A percentile compares a stretch with the other conserved stretches of the same genome.
Evolutionary conservation across 2,797 vertebrate species (phyloP).

Genomic region (Alcedo atthis): DNA sequence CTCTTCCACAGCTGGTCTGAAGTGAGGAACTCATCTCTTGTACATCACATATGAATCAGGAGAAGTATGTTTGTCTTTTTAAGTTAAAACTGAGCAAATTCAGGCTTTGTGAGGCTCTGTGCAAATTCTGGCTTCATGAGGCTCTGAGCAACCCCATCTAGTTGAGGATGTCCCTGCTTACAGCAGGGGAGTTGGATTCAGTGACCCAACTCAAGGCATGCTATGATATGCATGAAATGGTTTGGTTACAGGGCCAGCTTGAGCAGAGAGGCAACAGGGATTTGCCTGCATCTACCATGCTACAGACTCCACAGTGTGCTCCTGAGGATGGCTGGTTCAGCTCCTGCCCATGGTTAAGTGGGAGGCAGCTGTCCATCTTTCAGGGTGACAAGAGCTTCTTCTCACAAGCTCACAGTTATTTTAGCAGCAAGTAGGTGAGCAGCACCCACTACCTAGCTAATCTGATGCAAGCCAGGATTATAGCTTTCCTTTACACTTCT

Average conservation of each 20-base stretch:
- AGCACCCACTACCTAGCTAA: background rate
- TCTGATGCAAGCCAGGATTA: background rate
- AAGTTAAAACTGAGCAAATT: background rate
- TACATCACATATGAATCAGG: background rate
- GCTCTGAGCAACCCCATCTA: no score
- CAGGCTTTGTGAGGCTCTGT: background rate
- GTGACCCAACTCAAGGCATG: no score
- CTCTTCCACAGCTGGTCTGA: background rate
- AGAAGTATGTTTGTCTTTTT: background rate
- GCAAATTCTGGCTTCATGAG: background rate
- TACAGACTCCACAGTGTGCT: background rate
- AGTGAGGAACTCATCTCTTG: background rate
- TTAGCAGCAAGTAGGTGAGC: background rate
- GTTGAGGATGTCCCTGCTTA: no score
- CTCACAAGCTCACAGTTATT: background rate
- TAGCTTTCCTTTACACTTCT: background rate
- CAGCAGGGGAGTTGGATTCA: no score
- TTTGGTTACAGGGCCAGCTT: background rate
- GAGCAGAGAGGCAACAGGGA: background rate
- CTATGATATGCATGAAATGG: background rate
- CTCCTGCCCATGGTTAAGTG: background rate
- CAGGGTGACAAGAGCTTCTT: background rate
- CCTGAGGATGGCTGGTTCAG: background rate
- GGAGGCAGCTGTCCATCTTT: background rate
- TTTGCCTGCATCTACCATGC: accelerated